Evolutionary conservation across 2,797 vertebrate species (phyloP), one percentile per base, ranked within the genome.

Genomic region (Thaleichthys pacificus): DNA sequence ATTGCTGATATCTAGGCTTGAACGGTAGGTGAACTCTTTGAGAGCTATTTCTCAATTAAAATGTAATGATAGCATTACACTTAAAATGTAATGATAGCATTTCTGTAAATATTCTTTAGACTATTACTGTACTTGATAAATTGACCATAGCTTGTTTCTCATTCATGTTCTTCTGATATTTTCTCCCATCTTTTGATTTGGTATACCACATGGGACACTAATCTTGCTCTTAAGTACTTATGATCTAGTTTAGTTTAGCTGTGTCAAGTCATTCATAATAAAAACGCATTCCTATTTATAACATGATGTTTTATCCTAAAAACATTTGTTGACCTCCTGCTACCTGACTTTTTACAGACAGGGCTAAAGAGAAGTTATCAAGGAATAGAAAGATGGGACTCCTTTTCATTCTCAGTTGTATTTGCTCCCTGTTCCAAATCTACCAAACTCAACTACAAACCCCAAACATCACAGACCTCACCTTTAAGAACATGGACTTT

Each of bases 401-500:
- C 17, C 30, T 90, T 74, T 82, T 82, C n/a, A 11, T 87, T 51
- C 6, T 91, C 30, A 71, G 77, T 60, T 88, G 28, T 72, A 35
- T 87, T 61, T 84, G 80, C 73, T 62, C 78, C 57, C 28, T 90
- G 0, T 57, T 71, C 70, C 67, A 83, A 30, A 62, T 68, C 67
- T 63, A 80, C 42, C 83, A 85, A 86, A 74, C 80, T 28, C 63
- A 77, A 28, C 21, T 4, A 66, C 70, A 57, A 19, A 61, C 51
- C n/a, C 70, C 83, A 42, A 90, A 85, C 66, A 83, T 93, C 64
- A 80, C 81, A 22, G 82, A 95, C 73, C 93, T 98, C 19, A 90
- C 95, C 6, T 87, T 91, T 73, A 94, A 91, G 81, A 96, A 93
- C 66, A 90, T 90, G 64, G 92, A 95, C 84, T 96, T 98, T 78